Conservation (phyloP, 1,140 invertebrate genomes). For the Andricus grossulariae region DNA sequence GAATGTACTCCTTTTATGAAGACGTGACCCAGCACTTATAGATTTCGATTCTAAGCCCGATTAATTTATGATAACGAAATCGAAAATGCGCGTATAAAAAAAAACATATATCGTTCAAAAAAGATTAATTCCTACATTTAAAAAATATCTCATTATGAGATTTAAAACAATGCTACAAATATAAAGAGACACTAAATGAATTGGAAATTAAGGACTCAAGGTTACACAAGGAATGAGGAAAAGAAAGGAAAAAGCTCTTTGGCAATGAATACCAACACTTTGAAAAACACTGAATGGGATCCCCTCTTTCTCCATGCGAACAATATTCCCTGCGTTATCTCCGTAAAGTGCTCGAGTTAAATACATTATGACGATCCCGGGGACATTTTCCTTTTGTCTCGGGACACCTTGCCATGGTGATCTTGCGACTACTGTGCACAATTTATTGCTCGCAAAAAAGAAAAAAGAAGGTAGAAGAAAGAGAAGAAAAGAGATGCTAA, state of each 20-base stretch:
- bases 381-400: constrained; percentile 72
- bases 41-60: not conserved
- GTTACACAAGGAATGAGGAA: not conserved
- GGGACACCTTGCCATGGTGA: constrained; percentile 63
- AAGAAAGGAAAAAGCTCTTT: not conserved
- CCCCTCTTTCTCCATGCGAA: constrained; percentile 52
- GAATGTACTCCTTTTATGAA: constrained; percentile 8
- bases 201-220: not conserved
- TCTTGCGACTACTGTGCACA: constrained; percentile 61
- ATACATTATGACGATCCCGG: constrained; percentile 69
- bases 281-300: constrained; percentile 57
- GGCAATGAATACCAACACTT: constrained; percentile 39
- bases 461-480: constrained; percentile 46
- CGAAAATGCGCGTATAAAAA: too few relatives aligned
- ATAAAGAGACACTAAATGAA: not conserved
- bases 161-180: not conserved
- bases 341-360: constrained; percentile 70
- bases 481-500: constrained; percentile 49
- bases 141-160: too few relatives aligned
- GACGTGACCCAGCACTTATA: not conserved
- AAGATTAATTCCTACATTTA: too few relatives aligned
- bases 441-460: constrained; percentile 69
- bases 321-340: constrained; percentile 71
- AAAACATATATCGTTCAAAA: too few relatives aligned
- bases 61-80: not conserved